Evolutionary conservation across 2,888 invertebrate species (phyloP).

Genomic region (Tinea pellionella): DNA sequence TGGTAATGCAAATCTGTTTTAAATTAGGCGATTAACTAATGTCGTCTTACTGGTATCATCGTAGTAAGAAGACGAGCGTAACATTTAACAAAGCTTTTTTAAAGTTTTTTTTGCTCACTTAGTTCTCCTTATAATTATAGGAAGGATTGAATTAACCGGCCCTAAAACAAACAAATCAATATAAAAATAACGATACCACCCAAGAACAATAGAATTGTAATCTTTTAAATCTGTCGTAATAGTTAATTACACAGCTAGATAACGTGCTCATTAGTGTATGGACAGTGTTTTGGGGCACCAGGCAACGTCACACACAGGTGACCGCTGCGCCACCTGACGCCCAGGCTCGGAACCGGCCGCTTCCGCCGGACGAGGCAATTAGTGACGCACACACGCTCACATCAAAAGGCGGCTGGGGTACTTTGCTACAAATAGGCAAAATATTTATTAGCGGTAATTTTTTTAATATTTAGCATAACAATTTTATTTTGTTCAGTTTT

Average conservation of each 20-base stretch:
- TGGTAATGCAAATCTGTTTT: too few relatives aligned
- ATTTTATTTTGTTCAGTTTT: too few relatives aligned
- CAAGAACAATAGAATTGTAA: slow-evolving; percentile 2
- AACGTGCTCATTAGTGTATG: slow-evolving; percentile 6
- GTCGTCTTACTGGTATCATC: too few relatives aligned
- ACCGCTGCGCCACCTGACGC: slow-evolving; percentile 56
- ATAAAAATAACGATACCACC: not conserved
- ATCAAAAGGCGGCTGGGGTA: not conserved
- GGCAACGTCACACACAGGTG: slow-evolving; percentile 45
- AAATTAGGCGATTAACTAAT: too few relatives aligned
- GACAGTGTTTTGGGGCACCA: slow-evolving; percentile 1
- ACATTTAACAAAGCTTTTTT: too few relatives aligned
- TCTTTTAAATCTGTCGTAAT: not conserved
- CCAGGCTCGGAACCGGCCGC: slow-evolving; percentile 56
- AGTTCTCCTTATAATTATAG: too few relatives aligned
- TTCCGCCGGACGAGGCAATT: slow-evolving; percentile 67
- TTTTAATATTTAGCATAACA: too few relatives aligned
- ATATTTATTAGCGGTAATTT: not conserved
- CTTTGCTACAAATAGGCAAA: not conserved
- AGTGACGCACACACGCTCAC: slow-evolving; percentile 47
- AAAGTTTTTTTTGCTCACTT: too few relatives aligned
- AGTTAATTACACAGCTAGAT: slow-evolving; percentile 6
- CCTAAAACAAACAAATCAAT: too few relatives aligned
- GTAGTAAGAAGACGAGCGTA: too few relatives aligned
- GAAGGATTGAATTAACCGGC: too few relatives aligned